Base-by-base conservation (phyloP, 2,888 invertebrate species). In the Octonoba sinensis region DNA sequence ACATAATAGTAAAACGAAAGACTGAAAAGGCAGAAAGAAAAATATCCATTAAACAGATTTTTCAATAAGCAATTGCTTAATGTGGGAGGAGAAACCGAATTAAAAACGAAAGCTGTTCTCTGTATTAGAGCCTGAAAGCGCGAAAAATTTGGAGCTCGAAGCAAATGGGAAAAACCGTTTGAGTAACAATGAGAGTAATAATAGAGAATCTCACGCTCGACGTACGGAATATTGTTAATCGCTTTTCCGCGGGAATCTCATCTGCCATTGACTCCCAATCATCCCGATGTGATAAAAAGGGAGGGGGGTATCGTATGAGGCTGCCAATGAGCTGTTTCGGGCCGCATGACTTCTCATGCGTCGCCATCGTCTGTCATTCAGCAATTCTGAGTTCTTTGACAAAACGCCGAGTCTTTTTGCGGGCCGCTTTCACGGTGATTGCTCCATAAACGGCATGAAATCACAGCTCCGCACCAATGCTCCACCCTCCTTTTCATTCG, bases 361-460 rank as follows among this genome's bases (percentile, higher is more conserved):
- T 46, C 18, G 64, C 75, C 65, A 20, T 73, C 56, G 36, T 66
- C 47, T 67, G 27, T 57, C 57, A 66, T 74, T 74, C 74, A 65
- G 20, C 47, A 74, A 15, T 44, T 44, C 36, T 22, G 44, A 27
- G 56, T 20, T 20, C 66, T 24, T 59, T 18, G 46, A 27, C 18
- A 20, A 51, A 16, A 46, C 56, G 44, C n/a, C 59, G 12, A 57
- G 22, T 47, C 49, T 67, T 67, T 60, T 36, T 36, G 36, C 67
- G 59, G 20, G 51, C 67, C 36, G 67, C 67, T 76, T 76, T 76
- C 75, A 76, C 69, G 67, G 75, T 59, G 65, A 74, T 74, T 66
- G 74, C 67, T 69, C 49, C 51, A 69, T 76, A 76, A 76, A 76
- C 75, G 60, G 75, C 75, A 76, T 76, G 75, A 76, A 76, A 76